Conservation (phyloP, 1,140 invertebrate species). For the Cydia pomonella region DNA sequence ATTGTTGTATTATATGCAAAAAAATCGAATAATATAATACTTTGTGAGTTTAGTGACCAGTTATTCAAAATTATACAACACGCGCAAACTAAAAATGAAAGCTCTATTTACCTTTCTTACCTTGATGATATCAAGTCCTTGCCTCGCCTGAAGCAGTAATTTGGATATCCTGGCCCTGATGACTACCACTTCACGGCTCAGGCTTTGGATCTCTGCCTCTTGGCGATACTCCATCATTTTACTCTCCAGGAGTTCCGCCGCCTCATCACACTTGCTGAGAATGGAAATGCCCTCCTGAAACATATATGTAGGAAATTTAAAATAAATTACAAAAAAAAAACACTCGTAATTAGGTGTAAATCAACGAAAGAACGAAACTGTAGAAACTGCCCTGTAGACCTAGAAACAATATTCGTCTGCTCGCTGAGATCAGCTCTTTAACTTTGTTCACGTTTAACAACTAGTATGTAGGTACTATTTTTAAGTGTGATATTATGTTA, state of each 20-base stretch:
- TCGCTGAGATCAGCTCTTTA: no score
- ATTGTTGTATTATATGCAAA: no score
- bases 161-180: constrained; percentile 78
- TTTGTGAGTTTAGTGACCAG: no score
- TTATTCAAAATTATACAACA: no score
- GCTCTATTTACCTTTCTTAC: constrained; percentile 73
- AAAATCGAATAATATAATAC: no score
- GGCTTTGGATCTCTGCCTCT: constrained; percentile 75
- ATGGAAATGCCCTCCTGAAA: constrained; percentile 83
- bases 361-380: no score
- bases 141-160: constrained; percentile 83
- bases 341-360: no score
- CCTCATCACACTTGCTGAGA: constrained; percentile 82
- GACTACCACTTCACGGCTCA: constrained; percentile 76
- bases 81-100: constrained; percentile 28
- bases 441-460: no score
- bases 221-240: constrained; percentile 81
- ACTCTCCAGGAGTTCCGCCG: constrained; percentile 80
- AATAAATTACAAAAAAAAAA: background rate
- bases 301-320: background rate
- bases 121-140: constrained; percentile 82
- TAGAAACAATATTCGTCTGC: no score
- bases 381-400: no score
- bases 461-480: background rate
- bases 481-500: constrained; percentile 21